Percentiles rank a stretch among this genome's conserved stretches.
Conservation (phyloP, 2,888 invertebrate species). For the Epistrophe eligans region DNA sequence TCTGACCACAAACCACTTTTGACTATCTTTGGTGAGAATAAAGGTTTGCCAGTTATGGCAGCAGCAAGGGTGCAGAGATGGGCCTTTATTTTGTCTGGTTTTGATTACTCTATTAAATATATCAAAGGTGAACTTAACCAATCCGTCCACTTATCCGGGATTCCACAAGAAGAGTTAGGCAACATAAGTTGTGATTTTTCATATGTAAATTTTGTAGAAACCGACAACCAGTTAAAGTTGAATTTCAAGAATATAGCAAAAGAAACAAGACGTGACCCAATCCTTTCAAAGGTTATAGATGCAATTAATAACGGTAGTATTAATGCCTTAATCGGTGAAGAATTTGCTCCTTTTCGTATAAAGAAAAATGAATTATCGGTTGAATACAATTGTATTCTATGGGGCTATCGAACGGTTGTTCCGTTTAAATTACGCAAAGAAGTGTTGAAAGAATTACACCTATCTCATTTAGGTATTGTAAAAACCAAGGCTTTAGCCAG, state of each 20-base stretch:
- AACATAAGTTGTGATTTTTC: background rate
- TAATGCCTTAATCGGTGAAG: background rate
- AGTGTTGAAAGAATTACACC: background rate
- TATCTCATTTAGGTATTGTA: background rate
- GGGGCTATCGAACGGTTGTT: background rate
- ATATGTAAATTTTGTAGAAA: too few relatives aligned
- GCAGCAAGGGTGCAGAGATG: conserved; percentile 38
- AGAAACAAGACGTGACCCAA: conserved; percentile 7
- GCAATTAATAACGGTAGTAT: background rate
- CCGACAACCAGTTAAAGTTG: too few relatives aligned
- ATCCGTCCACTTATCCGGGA: conserved; percentile 17
- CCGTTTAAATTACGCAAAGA: background rate
- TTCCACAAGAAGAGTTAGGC: background rate
- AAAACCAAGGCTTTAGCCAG: conserved; percentile 4
- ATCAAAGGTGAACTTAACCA: conserved; percentile 37
- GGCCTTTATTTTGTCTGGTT: conserved; percentile 21
- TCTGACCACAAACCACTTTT: conserved; percentile 39
- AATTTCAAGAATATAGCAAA: conserved; percentile 18
- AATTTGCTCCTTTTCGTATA: background rate
- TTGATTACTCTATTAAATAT: conserved; percentile 34
- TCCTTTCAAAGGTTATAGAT: background rate
- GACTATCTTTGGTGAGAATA: conserved; percentile 42
- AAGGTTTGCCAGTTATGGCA: conserved; percentile 35
- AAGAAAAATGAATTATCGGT: conserved; percentile 1
- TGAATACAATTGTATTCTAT: background rate